Evolutionary conservation across 2,113 vertebrate genomes (phyloP).

Genomic region (Eurystomus gularis): DNA sequence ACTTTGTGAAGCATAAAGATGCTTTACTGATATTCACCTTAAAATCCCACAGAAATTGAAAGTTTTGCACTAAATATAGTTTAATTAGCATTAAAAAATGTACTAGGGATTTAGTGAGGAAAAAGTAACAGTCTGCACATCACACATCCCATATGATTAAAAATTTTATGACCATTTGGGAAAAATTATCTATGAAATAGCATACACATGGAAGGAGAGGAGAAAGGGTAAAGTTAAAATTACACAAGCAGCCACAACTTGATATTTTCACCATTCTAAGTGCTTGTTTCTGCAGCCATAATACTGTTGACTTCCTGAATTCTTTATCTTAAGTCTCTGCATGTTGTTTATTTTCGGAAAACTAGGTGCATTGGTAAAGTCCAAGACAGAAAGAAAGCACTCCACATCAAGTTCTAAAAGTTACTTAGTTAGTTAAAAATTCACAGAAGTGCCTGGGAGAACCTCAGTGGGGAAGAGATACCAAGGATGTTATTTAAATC

Average conservation of each 20-base stretch:
- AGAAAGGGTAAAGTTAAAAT: neutral
- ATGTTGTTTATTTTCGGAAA: neutral
- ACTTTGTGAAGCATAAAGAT: neutral
- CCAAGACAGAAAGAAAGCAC: neutral
- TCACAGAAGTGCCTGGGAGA: neutral
- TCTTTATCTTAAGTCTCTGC: neutral
- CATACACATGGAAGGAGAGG: neutral
- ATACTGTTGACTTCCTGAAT: neutral
- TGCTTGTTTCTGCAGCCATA: neutral
- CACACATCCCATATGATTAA: neutral
- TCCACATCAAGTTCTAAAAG: neutral
- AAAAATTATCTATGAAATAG: neutral
- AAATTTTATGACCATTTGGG: neutral
- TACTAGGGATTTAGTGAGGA: neutral
- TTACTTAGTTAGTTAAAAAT: neutral
- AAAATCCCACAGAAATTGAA: neutral
- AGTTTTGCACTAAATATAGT: neutral
- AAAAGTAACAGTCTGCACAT: neutral
- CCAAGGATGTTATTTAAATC: neutral
- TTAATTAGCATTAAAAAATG: neutral
- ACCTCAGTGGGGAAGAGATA: neutral
- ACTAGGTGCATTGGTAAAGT: neutral
- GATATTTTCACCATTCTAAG: accelerated
- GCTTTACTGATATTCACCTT: neutral
- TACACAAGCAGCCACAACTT: neutral